Conservation (phyloP, 1,140 invertebrate genomes). For the Lordiphosa clarofinis region DNA sequence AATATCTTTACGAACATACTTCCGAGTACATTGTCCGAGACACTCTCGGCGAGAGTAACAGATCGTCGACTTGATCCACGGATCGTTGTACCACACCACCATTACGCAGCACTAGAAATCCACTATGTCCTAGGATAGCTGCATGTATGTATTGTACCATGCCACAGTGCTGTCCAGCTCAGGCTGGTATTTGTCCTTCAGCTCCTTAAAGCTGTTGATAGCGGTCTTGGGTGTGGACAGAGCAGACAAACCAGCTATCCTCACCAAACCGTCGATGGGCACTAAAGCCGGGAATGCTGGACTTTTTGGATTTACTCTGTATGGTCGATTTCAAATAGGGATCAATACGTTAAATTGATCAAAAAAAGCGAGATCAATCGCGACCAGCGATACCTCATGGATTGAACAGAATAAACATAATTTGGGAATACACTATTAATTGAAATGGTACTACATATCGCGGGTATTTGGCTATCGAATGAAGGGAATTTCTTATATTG, state of each 20-base stretch:
- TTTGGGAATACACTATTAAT: no score
- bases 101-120: conserved; percentile 51
- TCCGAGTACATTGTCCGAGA: conserved; percentile 56
- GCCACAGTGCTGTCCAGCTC: conserved; percentile 50
- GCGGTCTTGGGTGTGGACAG: conserved; percentile 42
- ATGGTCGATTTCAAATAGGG: conserved; percentile 47
- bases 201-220: conserved; percentile 26
- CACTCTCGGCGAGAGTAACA: conserved; percentile 45
- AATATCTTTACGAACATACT: conserved; percentile 30
- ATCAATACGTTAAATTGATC: no score
- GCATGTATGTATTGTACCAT: conserved; percentile 46
- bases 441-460: no score
- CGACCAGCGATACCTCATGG: conserved; percentile 28
- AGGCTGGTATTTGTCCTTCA: neutral
- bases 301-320: conserved; percentile 37
- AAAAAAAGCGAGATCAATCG: no score
- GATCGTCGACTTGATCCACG: no score
- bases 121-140: conserved; percentile 53
- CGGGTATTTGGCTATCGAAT: no score
- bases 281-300: neutral
- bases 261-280: conserved; percentile 38
- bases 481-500: no score
- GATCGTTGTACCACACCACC: no score
- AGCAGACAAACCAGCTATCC: conserved; percentile 51
- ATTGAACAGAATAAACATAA: neutral